Percentiles rank a stretch among this genome's conserved stretches.
Evolutionary conservation across 2,113 vertebrate genomes (phyloP).

Genomic region (Choloepus hoffmanni): DNA sequence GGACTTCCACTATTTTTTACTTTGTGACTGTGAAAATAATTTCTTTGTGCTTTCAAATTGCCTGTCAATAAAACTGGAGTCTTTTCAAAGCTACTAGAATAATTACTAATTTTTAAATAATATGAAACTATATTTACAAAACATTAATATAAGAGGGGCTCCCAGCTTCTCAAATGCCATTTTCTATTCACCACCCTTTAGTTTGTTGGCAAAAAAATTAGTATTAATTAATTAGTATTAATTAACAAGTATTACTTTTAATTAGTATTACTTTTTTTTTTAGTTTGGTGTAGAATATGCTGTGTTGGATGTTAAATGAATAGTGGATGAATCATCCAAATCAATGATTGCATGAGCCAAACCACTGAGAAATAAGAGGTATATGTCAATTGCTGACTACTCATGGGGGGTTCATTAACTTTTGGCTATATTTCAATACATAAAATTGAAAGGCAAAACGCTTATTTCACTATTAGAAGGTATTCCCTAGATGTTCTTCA

Average conservation of each 20-base stretch:
- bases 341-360: conserved; percentile 13
- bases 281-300: not conserved
- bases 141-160: not conserved
- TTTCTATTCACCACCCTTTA: not conserved
- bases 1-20: not conserved
- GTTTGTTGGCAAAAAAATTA: not conserved
- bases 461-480: not conserved
- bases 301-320: not conserved
- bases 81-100: not conserved
- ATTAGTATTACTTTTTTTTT: not conserved
- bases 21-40: not conserved
- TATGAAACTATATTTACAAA: not conserved
- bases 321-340: not conserved
- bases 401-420: not conserved
- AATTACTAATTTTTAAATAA: conserved; percentile 9
- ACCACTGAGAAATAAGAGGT: not conserved
- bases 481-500: not conserved
- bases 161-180: conserved; percentile 3
- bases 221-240: too few relatives aligned
- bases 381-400: not conserved
- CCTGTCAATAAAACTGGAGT: not conserved
- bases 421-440: not conserved
- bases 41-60: conserved; percentile 20
- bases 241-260: too few relatives aligned
- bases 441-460: not conserved